Conservation (phyloP, 2,797 vertebrate genomes). For the Xiphorhynchus erythropygius region DNA sequence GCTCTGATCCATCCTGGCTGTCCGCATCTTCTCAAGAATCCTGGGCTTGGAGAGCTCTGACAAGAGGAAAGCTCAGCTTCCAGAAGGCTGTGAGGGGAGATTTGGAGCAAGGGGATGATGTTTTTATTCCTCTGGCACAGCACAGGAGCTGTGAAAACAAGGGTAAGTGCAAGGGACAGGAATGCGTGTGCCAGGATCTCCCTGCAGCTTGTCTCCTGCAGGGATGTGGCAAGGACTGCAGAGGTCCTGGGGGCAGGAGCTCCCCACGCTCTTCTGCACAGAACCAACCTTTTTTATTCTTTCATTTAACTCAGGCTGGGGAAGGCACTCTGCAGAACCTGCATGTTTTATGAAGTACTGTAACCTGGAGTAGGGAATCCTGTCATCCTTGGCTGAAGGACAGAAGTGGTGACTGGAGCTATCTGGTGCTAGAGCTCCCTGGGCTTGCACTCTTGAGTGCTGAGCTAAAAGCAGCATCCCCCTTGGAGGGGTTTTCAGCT, state of each 20-base stretch:
- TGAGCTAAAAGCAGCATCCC: background rate
- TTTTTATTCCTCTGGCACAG: background rate
- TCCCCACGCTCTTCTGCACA: background rate
- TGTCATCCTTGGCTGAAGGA: background rate
- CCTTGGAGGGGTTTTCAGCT: background rate
- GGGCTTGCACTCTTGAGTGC: background rate
- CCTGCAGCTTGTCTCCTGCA: background rate
- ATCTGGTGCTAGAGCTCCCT: background rate
- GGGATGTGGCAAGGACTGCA: background rate
- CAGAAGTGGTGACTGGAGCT: background rate
- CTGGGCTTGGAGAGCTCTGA: background rate
- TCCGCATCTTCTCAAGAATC: rapidly evolving
- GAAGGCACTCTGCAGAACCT: background rate
- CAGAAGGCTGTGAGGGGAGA: background rate
- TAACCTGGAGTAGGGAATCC: background rate
- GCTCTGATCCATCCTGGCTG: background rate
- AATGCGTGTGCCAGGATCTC: background rate
- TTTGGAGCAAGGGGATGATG: background rate
- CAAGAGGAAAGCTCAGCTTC: background rate
- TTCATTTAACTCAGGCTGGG: background rate
- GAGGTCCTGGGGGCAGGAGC: background rate
- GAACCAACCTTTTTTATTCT: background rate
- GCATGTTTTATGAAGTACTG: background rate
- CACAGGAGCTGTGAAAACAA: background rate
- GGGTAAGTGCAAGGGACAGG: background rate